Conservation (phyloP, 2,888 invertebrate genomes). For the Artemia sp. region DNA sequence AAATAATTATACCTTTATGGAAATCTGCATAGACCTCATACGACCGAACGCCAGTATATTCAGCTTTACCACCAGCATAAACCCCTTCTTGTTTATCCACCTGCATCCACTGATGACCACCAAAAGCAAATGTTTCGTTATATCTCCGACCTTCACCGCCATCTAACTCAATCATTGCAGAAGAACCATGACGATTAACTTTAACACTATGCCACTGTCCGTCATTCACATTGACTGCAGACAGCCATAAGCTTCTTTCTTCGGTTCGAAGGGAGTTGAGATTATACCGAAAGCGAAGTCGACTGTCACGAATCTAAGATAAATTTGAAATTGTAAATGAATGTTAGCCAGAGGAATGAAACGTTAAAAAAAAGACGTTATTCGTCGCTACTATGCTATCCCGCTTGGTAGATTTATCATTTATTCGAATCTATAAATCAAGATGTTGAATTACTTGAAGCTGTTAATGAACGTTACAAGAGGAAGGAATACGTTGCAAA, state of each 20-base stretch:
- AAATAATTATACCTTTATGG: conserved; percentile 51
- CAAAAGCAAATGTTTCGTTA: conserved; percentile 77
- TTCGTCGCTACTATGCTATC: no score
- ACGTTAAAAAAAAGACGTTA: no score
- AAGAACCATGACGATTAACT: conserved; percentile 60
- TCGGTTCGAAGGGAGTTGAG: conserved; percentile 76
- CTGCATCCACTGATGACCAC: conserved; percentile 75
- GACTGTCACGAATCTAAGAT: conserved; percentile 64
- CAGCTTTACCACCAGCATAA: conserved; percentile 86
- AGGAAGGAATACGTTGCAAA: no score
- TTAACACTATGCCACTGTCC: conserved; percentile 93
- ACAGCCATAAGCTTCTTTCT: conserved; percentile 74
- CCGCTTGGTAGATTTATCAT: no score
- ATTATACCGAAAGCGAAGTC: conserved; percentile 78
- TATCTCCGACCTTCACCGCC: conserved; percentile 85
- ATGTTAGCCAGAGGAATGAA: no score
- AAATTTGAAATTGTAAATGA: conserved; percentile 16
- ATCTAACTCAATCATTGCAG: conserved; percentile 77
- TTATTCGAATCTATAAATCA: no score
- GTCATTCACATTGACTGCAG: conserved; percentile 75
- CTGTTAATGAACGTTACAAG: no score
- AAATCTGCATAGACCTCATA: conserved; percentile 89
- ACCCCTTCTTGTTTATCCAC: conserved; percentile 89
- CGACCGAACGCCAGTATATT: conserved; percentile 79
- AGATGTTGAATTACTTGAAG: no score